These are phyloP conservation scores for Nyctibius grandis DNA, from an alignment of 2,797 vertebrate genomes.

Conservation along the genomic window DNA sequence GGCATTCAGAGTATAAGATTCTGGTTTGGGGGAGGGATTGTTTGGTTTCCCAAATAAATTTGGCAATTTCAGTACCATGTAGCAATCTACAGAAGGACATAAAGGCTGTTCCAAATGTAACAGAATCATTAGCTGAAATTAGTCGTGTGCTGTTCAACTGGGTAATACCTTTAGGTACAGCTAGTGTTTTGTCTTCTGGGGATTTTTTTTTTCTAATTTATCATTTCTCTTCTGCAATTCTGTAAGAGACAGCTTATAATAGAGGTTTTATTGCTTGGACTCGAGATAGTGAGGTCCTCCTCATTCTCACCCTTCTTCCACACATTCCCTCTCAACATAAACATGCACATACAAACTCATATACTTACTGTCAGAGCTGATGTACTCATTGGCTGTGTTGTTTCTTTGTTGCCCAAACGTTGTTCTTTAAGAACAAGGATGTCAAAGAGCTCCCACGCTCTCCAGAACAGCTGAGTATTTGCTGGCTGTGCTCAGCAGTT, in stretches of 20 bases:
- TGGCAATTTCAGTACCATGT: background rate
- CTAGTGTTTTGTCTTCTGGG: background rate
- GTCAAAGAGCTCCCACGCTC: background rate
- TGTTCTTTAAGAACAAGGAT: background rate
- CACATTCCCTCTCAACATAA: background rate
- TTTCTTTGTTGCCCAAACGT: background rate
- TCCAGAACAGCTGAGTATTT: background rate
- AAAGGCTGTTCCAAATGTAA: background rate
- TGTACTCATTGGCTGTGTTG: background rate
- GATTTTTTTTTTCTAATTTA: background rate
- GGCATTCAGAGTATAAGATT: background rate
- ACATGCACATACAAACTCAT: too few species aligned
- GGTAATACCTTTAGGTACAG: background rate
- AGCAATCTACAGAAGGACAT: background rate
- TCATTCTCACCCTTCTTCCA: background rate
- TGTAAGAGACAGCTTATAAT: background rate
- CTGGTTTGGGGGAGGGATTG: background rate
- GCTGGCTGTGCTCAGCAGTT: background rate
- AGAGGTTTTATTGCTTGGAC: background rate
- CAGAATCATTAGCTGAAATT: background rate
- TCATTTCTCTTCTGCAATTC: background rate
- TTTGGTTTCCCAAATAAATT: background rate
- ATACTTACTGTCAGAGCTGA: background rate
- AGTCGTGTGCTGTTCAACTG: background rate
- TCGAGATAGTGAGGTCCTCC: background rate